Percentiles rank a stretch among this genome's conserved stretches.
These are phyloP conservation scores for Ornithoptera priamus DNA, from an alignment of 2,888 invertebrate genomes.

Conservation along the genomic window DNA sequence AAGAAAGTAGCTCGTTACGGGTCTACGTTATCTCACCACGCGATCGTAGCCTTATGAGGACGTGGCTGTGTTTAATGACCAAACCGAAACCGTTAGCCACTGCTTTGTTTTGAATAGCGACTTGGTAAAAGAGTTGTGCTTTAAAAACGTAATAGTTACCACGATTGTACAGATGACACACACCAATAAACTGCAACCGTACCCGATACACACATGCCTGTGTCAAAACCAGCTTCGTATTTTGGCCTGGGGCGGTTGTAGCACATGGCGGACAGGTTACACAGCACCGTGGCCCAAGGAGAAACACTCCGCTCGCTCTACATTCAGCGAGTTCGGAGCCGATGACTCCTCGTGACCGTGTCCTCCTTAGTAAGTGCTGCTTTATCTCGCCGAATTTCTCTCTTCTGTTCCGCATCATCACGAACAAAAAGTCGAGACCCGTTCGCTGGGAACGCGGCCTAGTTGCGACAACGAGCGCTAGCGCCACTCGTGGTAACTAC, in stretches of 20 bases:
- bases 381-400: conserved; percentile 77
- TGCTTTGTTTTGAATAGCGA: conserved; percentile 13
- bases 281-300: conserved; percentile 54
- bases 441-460: conserved; percentile 72
- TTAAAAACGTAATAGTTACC: conserved; percentile 26
- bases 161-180: conserved; percentile 7
- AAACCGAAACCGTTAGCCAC: conserved; percentile 12
- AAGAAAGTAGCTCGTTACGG: conserved; percentile 58
- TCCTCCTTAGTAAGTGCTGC: conserved; percentile 72
- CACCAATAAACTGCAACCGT: conserved; percentile 6
- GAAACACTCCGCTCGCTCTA: conserved; percentile 71
- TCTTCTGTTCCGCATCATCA: conserved; percentile 76
- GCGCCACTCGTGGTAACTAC: conserved; percentile 37
- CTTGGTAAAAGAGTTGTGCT: conserved; percentile 8
- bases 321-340: conserved; percentile 70
- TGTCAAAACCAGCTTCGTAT: conserved; percentile 44
- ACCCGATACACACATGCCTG: conserved; percentile 30
- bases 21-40: conserved; percentile 39
- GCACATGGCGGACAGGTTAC: conserved; percentile 58
- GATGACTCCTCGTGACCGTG: conserved; percentile 77
- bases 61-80: conserved; percentile 23
- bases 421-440: conserved; percentile 75
- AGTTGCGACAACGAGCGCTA: conserved; percentile 57
- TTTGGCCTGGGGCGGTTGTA: conserved; percentile 53
- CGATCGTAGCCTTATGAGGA: conserved; percentile 29